Evolutionary conservation across 2,888 invertebrate species (phyloP).

Genomic region (Melinopterus prodromus): DNA sequence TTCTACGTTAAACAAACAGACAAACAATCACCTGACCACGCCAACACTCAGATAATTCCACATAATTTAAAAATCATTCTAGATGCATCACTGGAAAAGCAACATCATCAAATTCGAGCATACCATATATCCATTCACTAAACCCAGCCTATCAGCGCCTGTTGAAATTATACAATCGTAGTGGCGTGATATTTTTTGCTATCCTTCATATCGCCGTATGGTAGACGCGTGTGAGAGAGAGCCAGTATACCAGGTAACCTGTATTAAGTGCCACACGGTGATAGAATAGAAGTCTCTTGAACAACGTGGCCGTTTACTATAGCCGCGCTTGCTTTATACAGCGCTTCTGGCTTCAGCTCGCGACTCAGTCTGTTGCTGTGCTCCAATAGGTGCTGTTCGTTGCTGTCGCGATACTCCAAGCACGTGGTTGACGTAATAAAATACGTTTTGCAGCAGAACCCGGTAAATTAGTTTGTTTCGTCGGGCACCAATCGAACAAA

Average conservation of each 20-base stretch:
- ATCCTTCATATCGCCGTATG: background rate
- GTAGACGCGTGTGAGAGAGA: background rate
- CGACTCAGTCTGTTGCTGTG: background rate
- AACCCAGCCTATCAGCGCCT: background rate
- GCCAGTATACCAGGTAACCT: background rate
- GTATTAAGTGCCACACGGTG: background rate
- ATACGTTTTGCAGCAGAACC: background rate
- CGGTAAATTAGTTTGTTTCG: background rate
- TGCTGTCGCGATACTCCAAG: background rate
- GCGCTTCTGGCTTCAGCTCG: background rate
- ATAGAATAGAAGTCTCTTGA: background rate
- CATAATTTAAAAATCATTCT: background rate
- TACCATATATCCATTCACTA: background rate
- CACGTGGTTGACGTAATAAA: conserved; percentile 18
- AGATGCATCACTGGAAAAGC: background rate
- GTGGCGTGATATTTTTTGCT: background rate
- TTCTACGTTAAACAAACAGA: background rate
- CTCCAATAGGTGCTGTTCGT: background rate
- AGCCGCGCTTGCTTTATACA: too few relatives aligned
- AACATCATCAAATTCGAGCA: background rate
- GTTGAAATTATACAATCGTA: background rate
- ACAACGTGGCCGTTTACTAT: background rate
- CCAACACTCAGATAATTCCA: background rate
- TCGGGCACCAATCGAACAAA: background rate
- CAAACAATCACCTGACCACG: background rate